Base-by-base conservation (phyloP, 2,113 vertebrate species). In the Aldabrachelys gigantea region DNA sequence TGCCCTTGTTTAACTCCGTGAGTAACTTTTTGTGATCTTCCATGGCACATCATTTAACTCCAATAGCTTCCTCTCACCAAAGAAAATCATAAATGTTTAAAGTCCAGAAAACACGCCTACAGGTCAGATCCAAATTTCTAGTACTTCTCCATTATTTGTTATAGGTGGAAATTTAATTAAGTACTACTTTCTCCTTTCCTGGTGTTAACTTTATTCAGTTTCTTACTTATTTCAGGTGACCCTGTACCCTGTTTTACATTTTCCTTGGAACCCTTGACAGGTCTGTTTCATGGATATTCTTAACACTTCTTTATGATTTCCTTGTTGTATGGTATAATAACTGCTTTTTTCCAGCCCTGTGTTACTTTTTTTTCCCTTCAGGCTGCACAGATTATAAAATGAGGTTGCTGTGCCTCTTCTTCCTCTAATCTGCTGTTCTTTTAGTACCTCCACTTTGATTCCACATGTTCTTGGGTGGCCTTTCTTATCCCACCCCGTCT, bases 341-440 rank as follows among this genome's bases (percentile, higher is more conserved):
- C 82, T 35, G 4, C 91, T 85, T 88, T 84, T 65, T 87, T 17
- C 87, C 84, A 80, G 1, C 56, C 93, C 85, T 72, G 44, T 94
- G 53, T 95, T 93, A 69, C 92, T 44, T 7, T 6, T 44, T 44
- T 44, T 44, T 44, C 96, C 80, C 91, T 96, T 96, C 94, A 94
- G 93, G 85, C 87, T 85, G 91, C 83, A 80, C 80, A 91, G 89
- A 94, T 95, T 92, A 93, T 92, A 97, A 95, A 96, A 94, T 89
- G 80, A 96, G 83, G 85, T 96, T 95, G 96, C 84, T 87, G 89
- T 93, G 84, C 93, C 89, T 97, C 96, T 92, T 96, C 89, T 69
- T 96, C 85, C 85, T 97, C 97, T 97, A 97, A 96, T 97, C 93
- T 95, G 94, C 94, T 94, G 69, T 95, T 94, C 93, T 96, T 96